phyloP scores from a whole-genome alignment of 2,888 invertebrate species.

The Nasonovia ribisnigri region DNA sequence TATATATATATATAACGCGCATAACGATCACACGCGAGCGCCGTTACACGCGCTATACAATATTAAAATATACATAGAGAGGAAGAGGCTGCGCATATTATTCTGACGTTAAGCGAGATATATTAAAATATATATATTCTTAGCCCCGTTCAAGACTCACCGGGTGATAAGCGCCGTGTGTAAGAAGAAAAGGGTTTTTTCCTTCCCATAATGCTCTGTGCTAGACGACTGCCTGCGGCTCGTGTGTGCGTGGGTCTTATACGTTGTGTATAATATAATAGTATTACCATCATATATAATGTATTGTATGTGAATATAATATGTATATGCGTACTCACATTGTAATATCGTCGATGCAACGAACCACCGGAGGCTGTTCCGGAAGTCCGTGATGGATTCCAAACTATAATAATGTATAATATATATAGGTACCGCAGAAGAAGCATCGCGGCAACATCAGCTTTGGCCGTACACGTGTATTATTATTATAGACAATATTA shows the following conservation, averaged over 20 bases:
- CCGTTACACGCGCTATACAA: background rate
- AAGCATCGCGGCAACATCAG: background rate
- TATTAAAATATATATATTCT: background rate
- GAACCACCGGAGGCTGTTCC: constrained; percentile 31
- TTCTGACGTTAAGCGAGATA: background rate
- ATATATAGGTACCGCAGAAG: background rate
- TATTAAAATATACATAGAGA: background rate
- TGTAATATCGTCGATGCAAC: background rate
- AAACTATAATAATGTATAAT: background rate
- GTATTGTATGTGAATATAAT: background rate
- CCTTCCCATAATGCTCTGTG: background rate
- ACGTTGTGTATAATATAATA: background rate
- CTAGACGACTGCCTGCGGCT: constrained; percentile 1
- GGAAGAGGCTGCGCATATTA: background rate
- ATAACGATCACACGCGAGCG: background rate
- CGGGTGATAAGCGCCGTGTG: background rate
- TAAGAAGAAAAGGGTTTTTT: constrained; percentile 2
- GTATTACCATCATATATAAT: too few species aligned
- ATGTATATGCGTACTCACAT: background rate
- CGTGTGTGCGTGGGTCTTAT: background rate
- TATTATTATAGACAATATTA: background rate
- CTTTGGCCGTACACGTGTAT: background rate
- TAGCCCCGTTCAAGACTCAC: background rate
- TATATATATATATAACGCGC: background rate
- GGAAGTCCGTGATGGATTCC: constrained; percentile 30